A percentile compares a stretch with the other conserved stretches of the same genome.
Evolutionary conservation across 2,113 vertebrate species (phyloP).

Genomic region (Dryoscopus gambensis): DNA sequence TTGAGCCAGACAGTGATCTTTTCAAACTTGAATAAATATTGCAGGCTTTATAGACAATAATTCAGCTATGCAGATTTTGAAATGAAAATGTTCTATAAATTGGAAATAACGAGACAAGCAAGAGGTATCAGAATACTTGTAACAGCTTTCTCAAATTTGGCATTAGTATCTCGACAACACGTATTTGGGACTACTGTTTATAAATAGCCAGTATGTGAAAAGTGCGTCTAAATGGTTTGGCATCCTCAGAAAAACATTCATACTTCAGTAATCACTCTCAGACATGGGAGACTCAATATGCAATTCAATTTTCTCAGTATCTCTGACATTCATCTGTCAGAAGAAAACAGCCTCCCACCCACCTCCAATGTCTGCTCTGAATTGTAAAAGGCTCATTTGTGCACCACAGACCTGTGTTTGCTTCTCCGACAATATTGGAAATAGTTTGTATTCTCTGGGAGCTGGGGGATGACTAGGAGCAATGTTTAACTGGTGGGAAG

Average conservation of each 20-base stretch:
- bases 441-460: neutral
- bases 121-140: neutral
- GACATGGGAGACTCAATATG: neutral
- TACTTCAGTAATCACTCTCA: neutral
- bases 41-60: neutral
- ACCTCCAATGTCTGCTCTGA: neutral
- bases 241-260: neutral
- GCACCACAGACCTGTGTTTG: neutral
- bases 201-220: neutral
- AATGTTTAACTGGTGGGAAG: neutral
- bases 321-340: neutral
- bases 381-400: neutral
- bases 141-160: neutral
- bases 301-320: neutral
- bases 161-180: neutral
- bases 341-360: neutral
- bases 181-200: neutral
- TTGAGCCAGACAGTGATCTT: neutral
- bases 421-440: neutral
- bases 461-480: neutral
- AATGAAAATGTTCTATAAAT: neutral
- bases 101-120: neutral
- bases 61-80: neutral
- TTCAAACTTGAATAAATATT: neutral
- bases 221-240: neutral